Evolutionary conservation across 1,140 invertebrate species (phyloP).

Genomic region (Reticulitermes speratus): DNA sequence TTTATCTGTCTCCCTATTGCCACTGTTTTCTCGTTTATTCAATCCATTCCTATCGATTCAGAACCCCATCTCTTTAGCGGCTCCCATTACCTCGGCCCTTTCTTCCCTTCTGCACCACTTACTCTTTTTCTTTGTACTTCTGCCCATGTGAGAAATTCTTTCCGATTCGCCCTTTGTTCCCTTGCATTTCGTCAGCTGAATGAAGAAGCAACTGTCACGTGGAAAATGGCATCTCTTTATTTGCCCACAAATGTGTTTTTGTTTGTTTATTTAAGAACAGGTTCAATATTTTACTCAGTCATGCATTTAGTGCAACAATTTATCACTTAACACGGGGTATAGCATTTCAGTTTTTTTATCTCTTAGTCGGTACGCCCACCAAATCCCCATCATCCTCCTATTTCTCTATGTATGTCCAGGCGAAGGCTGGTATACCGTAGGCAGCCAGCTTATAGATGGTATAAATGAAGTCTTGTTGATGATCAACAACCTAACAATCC

Average conservation of each 20-base stretch:
- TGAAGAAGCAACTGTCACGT: slow-evolving; percentile 14
- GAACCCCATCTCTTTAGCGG: neutral
- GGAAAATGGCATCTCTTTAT: neutral
- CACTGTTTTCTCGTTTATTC: slow-evolving; percentile 24
- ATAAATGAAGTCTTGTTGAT: too few species aligned
- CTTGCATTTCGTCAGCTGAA: slow-evolving; percentile 1
- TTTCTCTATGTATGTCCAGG: too few species aligned
- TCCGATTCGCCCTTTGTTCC: neutral
- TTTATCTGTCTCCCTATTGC: neutral
- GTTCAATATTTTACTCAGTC: neutral
- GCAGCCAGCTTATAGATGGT: too few species aligned
- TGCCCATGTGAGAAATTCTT: neutral
- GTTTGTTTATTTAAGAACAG: neutral
- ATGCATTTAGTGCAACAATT: neutral
- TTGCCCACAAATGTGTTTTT: slow-evolving; percentile 2
- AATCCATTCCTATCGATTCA: slow-evolving; percentile 25
- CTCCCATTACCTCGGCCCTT: neutral
- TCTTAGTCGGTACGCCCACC: too few species aligned
- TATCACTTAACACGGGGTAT: too few species aligned
- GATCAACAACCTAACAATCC: too few species aligned
- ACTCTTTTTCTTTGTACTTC: slow-evolving; percentile 5
- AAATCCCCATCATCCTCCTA: too few species aligned
- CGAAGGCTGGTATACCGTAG: too few species aligned
- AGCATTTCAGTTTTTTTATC: too few species aligned
- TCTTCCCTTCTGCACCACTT: slow-evolving; percentile 6